phyloP scores from a whole-genome alignment of 1,140 invertebrate species.

The Pomacea maculata region DNA sequence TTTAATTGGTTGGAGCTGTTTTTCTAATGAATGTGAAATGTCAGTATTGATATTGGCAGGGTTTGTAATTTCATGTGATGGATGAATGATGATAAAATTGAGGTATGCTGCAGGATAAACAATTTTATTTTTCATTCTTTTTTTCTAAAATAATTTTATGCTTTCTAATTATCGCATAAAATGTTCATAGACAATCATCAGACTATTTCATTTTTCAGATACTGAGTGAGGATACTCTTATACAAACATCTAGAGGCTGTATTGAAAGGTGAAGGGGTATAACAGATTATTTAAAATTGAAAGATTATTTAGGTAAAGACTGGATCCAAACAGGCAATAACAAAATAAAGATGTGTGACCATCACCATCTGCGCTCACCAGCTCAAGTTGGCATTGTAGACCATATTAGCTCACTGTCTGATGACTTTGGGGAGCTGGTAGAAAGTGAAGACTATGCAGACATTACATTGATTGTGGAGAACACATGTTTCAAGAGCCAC shows the following conservation, averaged over 20 bases:
- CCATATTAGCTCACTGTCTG: constrained; percentile 67
- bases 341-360: constrained; percentile 57
- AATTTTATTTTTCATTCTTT: no score
- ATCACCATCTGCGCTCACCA: constrained; percentile 55
- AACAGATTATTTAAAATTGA: neutral
- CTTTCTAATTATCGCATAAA: neutral
- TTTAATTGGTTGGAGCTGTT: no score
- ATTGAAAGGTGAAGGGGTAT: neutral
- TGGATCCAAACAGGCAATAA: neutral
- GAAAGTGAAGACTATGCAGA: constrained; percentile 91
- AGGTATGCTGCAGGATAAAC: no score
- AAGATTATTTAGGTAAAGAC: neutral
- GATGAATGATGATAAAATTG: no score
- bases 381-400: constrained; percentile 58
- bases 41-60: no score
- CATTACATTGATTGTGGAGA: constrained; percentile 87
- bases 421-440: constrained; percentile 83
- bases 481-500: constrained; percentile 84
- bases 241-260: neutral
- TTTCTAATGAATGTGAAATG: no score
- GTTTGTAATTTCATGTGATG: no score
- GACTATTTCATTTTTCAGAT: neutral
- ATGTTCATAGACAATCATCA: neutral
- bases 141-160: neutral
- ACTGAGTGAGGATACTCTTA: no score